Conservation (phyloP, 2,113 vertebrate species). For the Prinia subflava region DNA sequence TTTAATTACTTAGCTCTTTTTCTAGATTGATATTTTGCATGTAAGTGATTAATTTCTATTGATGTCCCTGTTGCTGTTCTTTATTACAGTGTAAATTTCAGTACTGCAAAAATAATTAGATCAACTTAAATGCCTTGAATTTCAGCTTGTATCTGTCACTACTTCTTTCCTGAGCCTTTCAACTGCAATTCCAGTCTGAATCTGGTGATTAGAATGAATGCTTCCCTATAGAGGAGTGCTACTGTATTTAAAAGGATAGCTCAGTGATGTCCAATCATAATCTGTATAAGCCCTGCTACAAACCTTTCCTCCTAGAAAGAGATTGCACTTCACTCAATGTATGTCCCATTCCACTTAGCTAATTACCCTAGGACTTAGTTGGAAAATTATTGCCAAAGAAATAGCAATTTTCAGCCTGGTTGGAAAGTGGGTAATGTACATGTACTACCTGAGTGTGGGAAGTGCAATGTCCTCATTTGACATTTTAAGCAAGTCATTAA, state of each 20-base stretch:
- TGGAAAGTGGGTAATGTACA: background rate
- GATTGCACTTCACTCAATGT: background rate
- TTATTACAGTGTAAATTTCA: background rate
- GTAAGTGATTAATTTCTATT: background rate
- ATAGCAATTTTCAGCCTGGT: background rate
- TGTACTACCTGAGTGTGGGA: background rate
- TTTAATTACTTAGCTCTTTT: background rate
- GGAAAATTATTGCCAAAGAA: background rate
- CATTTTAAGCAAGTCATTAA: constrained; percentile 1
- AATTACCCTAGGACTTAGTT: background rate
- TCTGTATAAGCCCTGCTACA: background rate
- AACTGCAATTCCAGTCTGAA: background rate
- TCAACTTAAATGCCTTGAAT: background rate
- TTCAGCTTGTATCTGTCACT: background rate
- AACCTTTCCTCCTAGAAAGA: background rate
- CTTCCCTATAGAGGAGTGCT: background rate
- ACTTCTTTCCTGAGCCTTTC: background rate
- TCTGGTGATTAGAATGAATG: background rate
- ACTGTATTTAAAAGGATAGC: background rate
- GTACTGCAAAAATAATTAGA: background rate
- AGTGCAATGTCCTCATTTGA: background rate
- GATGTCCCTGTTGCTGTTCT: background rate
- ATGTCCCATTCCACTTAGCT: background rate
- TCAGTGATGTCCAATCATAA: background rate
- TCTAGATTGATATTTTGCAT: background rate